Conservation (phyloP, 2,797 vertebrate genomes). For the Poecilia velifera region DNA sequence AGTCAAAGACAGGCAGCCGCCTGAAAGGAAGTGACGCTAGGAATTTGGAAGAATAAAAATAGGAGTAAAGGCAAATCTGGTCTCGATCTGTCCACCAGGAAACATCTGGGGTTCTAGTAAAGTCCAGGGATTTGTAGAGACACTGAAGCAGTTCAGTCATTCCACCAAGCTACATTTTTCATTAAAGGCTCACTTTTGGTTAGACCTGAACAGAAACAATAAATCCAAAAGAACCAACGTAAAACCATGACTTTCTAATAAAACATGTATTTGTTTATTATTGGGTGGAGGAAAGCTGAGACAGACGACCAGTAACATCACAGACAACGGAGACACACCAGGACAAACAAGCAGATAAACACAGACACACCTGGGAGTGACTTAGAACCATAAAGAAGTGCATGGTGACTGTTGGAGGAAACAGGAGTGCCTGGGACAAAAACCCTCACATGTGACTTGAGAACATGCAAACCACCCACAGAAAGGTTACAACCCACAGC, state of each 20-base stretch:
- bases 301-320: neutral
- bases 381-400: neutral
- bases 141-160: constrained; percentile 25
- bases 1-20: neutral
- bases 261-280: neutral
- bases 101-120: constrained; percentile 8
- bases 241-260: neutral
- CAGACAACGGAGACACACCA: neutral
- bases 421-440: neutral
- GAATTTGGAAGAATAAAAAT: constrained; percentile 20
- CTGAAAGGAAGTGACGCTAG: constrained; percentile 24
- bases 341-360: neutral
- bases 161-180: neutral
- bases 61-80: constrained; percentile 11
- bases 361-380: neutral
- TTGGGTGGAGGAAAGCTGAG: neutral
- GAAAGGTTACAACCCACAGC: neutral
- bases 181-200: neutral
- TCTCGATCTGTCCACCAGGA: constrained; percentile 6
- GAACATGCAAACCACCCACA: neutral
- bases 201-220: neutral
- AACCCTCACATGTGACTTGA: neutral
- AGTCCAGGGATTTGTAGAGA: constrained; percentile 23
- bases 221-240: neutral
- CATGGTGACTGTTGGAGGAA: neutral